Conservation (phyloP, 2,113 vertebrate species). For the Lanius collurio region DNA sequence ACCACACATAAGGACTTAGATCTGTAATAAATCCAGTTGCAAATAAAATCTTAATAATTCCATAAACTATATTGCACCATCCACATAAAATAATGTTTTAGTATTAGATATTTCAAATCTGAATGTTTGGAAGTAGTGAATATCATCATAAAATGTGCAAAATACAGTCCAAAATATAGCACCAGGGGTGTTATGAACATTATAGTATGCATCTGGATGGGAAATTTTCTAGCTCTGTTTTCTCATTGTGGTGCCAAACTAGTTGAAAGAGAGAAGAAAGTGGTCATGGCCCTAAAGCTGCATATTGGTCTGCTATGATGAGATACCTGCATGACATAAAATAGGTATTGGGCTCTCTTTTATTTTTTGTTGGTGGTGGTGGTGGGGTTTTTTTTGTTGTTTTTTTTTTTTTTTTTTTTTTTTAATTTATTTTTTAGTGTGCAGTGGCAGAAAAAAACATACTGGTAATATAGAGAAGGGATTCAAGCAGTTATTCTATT, state of each 20-base stretch:
- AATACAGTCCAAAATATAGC: not conserved
- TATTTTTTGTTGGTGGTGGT: no score
- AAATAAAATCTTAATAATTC: not conserved
- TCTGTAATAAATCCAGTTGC: not conserved
- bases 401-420: no score
- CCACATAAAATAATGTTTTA: not conserved
- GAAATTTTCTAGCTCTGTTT: not conserved
- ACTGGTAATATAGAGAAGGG: not conserved
- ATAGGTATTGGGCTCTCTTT: not conserved
- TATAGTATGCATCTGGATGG: not conserved
- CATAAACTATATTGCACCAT: not conserved
- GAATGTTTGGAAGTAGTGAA: not conserved
- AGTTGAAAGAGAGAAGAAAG: not conserved
- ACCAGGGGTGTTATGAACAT: not conserved
- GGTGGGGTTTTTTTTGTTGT: no score
- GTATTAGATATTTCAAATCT: not conserved
- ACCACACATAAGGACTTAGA: not conserved
- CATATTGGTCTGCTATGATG: not conserved
- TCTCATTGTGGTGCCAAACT: not conserved
- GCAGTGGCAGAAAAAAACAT: not conserved
- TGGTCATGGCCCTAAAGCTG: not conserved
- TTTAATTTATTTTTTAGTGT: not conserved
- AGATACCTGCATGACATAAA: not conserved
- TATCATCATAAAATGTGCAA: not conserved
- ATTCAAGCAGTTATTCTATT: not conserved